Evolutionary conservation across 2,113 vertebrate species (phyloP).

Genomic region (Notarius lentiginosus): DNA sequence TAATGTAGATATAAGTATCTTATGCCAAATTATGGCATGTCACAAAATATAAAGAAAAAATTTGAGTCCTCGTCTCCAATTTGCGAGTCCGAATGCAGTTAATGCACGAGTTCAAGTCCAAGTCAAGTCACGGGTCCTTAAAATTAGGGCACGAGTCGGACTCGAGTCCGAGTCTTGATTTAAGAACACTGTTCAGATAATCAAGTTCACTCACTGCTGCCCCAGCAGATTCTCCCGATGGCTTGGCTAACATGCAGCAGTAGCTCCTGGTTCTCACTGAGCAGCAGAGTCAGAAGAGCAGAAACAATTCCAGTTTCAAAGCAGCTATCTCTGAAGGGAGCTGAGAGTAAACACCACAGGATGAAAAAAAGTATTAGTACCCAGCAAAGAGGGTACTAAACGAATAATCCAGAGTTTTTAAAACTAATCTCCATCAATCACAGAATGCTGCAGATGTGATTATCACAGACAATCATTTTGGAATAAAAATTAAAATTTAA

Average conservation of each 20-base stretch:
- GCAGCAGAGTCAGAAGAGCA: constrained; percentile 76
- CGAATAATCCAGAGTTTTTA: background rate
- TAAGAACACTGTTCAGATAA: background rate
- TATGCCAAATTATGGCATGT: too few relatives aligned
- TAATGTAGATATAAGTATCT: too few relatives aligned
- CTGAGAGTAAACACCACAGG: constrained; percentile 59
- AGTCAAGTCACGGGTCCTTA: too few relatives aligned
- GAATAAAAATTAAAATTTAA: background rate
- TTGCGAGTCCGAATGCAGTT: too few relatives aligned
- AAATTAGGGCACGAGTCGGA: too few relatives aligned
- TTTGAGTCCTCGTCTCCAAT: too few relatives aligned
- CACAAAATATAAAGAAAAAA: too few relatives aligned
- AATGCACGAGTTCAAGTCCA: too few relatives aligned
- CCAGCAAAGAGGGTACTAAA: background rate
- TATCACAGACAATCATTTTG: background rate
- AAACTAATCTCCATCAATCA: background rate
- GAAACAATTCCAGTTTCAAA: constrained; percentile 75
- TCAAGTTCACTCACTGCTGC: constrained; percentile 71
- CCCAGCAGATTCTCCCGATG: constrained; percentile 78
- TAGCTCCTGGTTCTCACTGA: constrained; percentile 77
- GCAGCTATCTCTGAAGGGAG: constrained; percentile 77
- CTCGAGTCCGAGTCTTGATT: too few relatives aligned
- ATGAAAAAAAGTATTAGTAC: background rate
- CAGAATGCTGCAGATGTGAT: background rate
- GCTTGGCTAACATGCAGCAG: constrained; percentile 74